Evolutionary conservation across 2,888 invertebrate genomes (phyloP).

Genomic region (Lasioglossum leucozonium): DNA sequence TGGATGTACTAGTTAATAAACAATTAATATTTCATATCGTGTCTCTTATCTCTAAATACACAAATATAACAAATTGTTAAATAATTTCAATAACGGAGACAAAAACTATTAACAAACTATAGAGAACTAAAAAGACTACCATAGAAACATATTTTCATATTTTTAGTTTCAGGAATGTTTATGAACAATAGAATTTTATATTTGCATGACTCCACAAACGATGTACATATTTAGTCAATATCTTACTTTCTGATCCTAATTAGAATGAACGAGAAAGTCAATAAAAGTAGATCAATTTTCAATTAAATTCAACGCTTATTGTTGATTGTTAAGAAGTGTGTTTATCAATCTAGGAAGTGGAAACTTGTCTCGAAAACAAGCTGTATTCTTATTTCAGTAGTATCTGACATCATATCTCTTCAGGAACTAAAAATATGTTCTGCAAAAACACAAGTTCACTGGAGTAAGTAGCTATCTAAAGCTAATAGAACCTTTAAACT

Average conservation of each 20-base stretch:
- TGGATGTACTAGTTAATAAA: not conserved
- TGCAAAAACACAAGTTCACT: not conserved
- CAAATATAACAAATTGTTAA: too few relatives aligned
- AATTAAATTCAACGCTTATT: not conserved
- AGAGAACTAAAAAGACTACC: not conserved
- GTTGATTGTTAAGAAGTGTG: not conserved
- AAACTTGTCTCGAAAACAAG: not conserved
- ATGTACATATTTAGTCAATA: not conserved
- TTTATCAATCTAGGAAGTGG: not conserved
- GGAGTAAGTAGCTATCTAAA: not conserved
- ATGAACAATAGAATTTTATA: not conserved
- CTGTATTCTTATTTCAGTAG: not conserved
- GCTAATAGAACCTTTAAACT: slow-evolving; percentile 2
- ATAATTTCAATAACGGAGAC: too few relatives aligned
- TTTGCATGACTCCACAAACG: not conserved
- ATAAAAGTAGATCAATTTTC: too few relatives aligned
- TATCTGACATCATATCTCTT: not conserved
- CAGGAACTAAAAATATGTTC: not conserved
- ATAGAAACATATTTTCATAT: too few relatives aligned
- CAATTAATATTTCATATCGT: not conserved
- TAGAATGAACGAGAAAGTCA: not conserved
- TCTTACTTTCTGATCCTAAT: not conserved
- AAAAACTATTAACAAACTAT: too few relatives aligned
- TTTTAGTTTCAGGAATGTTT: not conserved
- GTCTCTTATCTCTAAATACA: not conserved